Evolutionary conservation across 1,140 invertebrate genomes (phyloP), one percentile per base, ranked within the genome.

Genomic region (Drosophila bipectinata): DNA sequence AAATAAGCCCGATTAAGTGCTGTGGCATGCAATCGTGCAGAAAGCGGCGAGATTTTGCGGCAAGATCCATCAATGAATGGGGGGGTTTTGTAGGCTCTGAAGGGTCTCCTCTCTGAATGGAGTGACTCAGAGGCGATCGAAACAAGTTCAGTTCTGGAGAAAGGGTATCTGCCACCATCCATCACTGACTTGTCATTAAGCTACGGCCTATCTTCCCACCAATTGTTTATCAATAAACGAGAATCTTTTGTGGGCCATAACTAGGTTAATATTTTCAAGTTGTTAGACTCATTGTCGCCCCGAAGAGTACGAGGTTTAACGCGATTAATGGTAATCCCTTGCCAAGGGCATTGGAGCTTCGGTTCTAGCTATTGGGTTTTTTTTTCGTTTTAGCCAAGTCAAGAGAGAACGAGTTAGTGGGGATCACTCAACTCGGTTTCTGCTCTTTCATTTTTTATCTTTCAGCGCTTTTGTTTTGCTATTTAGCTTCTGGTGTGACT

Each of bases 391-490:
- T n/a, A 10, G 55, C 9, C 21, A 10, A 45, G 10, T 24, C 12
- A 21, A 24, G 32, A 44, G 39, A 59, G 39, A 44, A 74, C 72
- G 39, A 53, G 59, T 74, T 57, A 34, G 34, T 37, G 57, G 14
- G 39, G 24, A 26, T 63, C 12, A 39, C 44, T n/a, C 26, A 48
- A 62, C 45, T 74, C 56, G 21, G 8, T 32, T 32, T 32, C 41
- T 15, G 24, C 51, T 76, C 53, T 55, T 51, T 62, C 21, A 34
- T 56, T 75, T 60, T 59, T 76, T 61, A 55, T 55, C 67, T 77
- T 81, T 76, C 61, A 56, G 55, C 61, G 48, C 61, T 74, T 85
- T 87, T 87, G 83, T 87, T 87, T 87, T 87, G 79, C 71, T 87
- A 79, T 76, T 62, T 18, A 64, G 59, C 63, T 87, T 87, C 83